These are phyloP conservation scores for Adelosebastes latens DNA, from an alignment of 2,797 vertebrate genomes.

Conservation along the genomic window DNA sequence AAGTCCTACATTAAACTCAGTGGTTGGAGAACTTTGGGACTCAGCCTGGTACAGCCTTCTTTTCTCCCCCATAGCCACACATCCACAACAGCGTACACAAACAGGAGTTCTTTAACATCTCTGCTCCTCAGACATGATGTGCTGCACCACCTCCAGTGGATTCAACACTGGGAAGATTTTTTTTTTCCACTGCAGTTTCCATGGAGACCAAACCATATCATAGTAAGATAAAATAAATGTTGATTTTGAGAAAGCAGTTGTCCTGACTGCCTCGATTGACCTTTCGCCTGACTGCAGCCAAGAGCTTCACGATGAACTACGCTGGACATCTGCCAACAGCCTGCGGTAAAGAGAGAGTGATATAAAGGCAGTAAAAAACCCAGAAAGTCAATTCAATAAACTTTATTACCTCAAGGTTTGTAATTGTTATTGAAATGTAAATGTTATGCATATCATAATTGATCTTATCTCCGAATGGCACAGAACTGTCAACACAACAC, in stretches of 20 bases:
- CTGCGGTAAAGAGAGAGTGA: background rate
- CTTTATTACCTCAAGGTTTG: background rate
- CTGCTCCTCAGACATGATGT: constrained; percentile 48
- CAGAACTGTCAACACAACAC: background rate
- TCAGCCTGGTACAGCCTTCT: background rate
- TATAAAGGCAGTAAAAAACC: background rate
- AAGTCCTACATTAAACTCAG: background rate
- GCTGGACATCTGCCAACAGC: constrained; percentile 42
- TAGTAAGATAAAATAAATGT: constrained; percentile 68
- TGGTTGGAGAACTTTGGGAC: constrained; percentile 9
- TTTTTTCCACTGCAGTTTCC: constrained; percentile 67
- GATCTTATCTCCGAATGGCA: background rate
- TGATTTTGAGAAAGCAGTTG: constrained; percentile 56
- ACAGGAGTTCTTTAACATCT: constrained; percentile 35
- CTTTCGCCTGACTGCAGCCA: constrained; percentile 43
- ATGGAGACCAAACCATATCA: constrained; percentile 75
- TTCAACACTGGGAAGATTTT: background rate
- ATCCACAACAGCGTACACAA: background rate
- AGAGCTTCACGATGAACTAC: constrained; percentile 18
- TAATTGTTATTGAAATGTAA: constrained; percentile 25
- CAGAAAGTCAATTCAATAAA: background rate
- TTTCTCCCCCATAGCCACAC: constrained; percentile 1
- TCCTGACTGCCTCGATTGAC: constrained; percentile 52
- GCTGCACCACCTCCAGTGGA: constrained; percentile 64
- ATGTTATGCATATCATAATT: constrained; percentile 18